A percentile compares a stretch with the other conserved stretches of the same genome.
Evolutionary conservation across 2,888 invertebrate species (phyloP).

Genomic region (Rhyacophila evoluta): DNA sequence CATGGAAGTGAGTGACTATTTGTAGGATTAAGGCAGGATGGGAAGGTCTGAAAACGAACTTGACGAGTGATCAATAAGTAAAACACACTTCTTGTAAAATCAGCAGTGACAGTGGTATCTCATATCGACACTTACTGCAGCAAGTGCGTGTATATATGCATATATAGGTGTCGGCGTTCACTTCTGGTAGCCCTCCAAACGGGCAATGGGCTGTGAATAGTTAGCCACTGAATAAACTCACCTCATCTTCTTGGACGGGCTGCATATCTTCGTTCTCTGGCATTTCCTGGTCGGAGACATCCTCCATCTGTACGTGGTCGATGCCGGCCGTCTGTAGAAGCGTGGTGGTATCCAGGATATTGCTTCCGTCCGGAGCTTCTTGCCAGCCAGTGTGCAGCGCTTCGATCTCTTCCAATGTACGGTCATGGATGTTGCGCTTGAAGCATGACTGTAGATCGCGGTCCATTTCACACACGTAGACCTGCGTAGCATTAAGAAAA

Average conservation of each 20-base stretch:
- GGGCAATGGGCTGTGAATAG: not conserved
- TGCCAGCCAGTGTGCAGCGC: constrained; percentile 80
- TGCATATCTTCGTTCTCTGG: not conserved
- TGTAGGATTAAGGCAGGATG: too few relatives aligned
- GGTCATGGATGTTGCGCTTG: constrained; percentile 87
- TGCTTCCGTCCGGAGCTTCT: constrained; percentile 83
- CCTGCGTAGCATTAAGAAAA: too few relatives aligned
- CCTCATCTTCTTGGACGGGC: constrained; percentile 63
- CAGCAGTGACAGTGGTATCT: too few relatives aligned
- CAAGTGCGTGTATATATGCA: too few relatives aligned
- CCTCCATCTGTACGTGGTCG: constrained; percentile 88
- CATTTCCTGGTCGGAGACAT: constrained; percentile 62
- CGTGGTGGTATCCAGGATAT: constrained; percentile 84
- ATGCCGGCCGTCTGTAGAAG: constrained; percentile 87
- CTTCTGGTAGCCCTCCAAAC: not conserved
- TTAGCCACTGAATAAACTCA: constrained; percentile 59
- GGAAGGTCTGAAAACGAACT: too few relatives aligned
- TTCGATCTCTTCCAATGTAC: constrained; percentile 83
- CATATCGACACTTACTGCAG: too few relatives aligned
- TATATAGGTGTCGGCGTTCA: too few relatives aligned
- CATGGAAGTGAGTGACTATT: too few relatives aligned
- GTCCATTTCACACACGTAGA: constrained; percentile 91
- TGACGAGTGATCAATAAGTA: too few relatives aligned
- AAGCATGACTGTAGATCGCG: constrained; percentile 82
- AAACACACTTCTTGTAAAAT: too few relatives aligned